Conservation (phyloP, 2,113 vertebrate genomes). For the Neogale vison region DNA sequence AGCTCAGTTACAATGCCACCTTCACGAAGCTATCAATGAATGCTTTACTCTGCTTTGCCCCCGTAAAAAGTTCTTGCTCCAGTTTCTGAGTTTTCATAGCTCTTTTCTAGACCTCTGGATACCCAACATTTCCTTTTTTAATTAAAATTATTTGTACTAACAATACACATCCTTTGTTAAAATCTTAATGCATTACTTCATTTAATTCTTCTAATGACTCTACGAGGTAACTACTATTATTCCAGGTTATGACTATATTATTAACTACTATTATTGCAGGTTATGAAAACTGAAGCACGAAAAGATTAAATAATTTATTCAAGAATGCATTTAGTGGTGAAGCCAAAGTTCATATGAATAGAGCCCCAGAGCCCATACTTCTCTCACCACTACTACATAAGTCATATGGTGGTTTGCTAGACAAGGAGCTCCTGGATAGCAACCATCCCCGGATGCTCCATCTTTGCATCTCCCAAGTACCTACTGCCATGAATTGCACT, state of each 20-base stretch:
- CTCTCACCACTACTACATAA: background rate
- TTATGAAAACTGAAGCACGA: background rate
- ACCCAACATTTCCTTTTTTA: background rate
- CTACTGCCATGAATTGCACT: background rate
- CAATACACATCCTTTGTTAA: background rate
- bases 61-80: background rate
- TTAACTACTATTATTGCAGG: background rate
- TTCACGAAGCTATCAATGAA: background rate
- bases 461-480: background rate
- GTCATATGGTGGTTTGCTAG: background rate
- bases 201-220: background rate
- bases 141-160: background rate
- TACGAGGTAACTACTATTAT: background rate
- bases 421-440: background rate
- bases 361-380: background rate
- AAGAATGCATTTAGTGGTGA: background rate
- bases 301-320: background rate
- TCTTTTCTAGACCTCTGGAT: background rate
- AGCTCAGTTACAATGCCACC: background rate
- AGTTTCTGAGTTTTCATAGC: background rate
- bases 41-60: background rate
- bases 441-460: background rate
- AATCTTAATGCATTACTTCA: background rate
- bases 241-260: no score
- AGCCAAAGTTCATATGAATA: background rate